phyloP scores from a whole-genome alignment of 2,797 vertebrate genomes.

The Tachyglossus aculeatus region DNA sequence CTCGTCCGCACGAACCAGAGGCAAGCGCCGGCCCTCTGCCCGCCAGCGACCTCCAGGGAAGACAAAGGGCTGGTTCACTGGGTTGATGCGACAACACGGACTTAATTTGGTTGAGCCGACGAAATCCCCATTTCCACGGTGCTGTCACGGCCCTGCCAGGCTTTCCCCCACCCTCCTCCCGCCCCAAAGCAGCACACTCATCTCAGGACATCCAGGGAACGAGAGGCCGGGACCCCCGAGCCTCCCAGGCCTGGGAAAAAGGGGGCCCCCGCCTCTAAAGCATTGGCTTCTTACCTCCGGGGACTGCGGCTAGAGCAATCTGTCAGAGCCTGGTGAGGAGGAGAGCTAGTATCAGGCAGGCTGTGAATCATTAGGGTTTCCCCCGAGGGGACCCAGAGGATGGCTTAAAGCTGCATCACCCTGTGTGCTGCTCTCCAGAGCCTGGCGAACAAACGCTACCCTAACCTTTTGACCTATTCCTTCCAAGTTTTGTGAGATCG shows the following conservation, averaged over 20 bases:
- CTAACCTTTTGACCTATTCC: slow-evolving; percentile 6
- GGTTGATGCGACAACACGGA: neutral
- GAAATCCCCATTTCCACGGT: slow-evolving; percentile 20
- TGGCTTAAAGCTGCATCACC: neutral
- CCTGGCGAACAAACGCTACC: neutral
- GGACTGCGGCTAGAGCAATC: neutral
- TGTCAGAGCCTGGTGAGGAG: neutral
- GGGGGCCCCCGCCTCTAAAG: neutral
- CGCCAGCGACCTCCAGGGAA: no score
- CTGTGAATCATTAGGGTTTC: neutral
- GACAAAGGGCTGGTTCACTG: slow-evolving; percentile 2
- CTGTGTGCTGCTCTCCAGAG: slow-evolving; percentile 11
- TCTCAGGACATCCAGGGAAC: slow-evolving; percentile 21
- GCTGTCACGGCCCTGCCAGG: slow-evolving; percentile 1
- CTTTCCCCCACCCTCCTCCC: neutral
- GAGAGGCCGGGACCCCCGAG: neutral
- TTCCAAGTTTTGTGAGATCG: slow-evolving; percentile 8
- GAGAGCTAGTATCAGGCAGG: neutral
- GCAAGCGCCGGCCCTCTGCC: rapidly evolving
- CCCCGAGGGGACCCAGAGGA: neutral
- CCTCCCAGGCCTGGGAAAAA: neutral
- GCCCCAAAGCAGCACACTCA: neutral
- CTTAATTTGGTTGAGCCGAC: slow-evolving; percentile 7
- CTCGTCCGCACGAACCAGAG: neutral
- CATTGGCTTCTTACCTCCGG: neutral